These are phyloP conservation scores for Sarcophaga bullata DNA, from an alignment of 1,140 invertebrate species.

Conservation along the genomic window DNA sequence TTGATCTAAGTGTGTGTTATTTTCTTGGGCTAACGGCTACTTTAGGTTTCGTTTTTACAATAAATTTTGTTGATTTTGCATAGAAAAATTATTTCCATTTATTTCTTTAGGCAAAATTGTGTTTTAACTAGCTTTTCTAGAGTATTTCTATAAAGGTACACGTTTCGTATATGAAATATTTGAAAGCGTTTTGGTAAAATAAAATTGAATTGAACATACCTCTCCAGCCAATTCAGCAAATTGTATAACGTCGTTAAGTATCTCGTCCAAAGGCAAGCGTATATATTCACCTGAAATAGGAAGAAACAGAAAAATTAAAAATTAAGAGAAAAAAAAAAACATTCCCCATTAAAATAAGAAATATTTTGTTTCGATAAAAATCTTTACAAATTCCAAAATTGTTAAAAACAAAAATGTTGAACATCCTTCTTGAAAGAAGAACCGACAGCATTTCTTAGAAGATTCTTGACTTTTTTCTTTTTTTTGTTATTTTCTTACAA, in stretches of 20 bases:
- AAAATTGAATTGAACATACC: constrained; percentile 49
- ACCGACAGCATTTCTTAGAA: constrained; percentile 33
- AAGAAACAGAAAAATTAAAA: too few relatives aligned
- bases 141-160: not conserved
- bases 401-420: not conserved
- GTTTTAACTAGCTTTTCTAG: not conserved
- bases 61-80: too few relatives aligned
- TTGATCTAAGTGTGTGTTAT: too few relatives aligned
- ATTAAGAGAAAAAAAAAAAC: not conserved
- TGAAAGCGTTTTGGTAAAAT: not conserved
- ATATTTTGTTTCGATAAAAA: not conserved
- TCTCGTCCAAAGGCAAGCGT: constrained; percentile 62
- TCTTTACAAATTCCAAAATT: not conserved
- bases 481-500: constrained; percentile 1
- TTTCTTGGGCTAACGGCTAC: too few relatives aligned
- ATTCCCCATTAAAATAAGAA: too few relatives aligned
- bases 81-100: not conserved
- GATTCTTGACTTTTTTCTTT: not conserved
- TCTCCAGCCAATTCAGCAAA: constrained; percentile 58
- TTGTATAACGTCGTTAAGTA: constrained; percentile 64
- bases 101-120: not conserved
- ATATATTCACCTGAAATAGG: constrained; percentile 65
- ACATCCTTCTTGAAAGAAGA: not conserved
- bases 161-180: not conserved
- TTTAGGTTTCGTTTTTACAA: too few relatives aligned